Evolutionary conservation across 2,797 vertebrate genomes (phyloP).

Genomic region (Gambelia wislizenii): DNA sequence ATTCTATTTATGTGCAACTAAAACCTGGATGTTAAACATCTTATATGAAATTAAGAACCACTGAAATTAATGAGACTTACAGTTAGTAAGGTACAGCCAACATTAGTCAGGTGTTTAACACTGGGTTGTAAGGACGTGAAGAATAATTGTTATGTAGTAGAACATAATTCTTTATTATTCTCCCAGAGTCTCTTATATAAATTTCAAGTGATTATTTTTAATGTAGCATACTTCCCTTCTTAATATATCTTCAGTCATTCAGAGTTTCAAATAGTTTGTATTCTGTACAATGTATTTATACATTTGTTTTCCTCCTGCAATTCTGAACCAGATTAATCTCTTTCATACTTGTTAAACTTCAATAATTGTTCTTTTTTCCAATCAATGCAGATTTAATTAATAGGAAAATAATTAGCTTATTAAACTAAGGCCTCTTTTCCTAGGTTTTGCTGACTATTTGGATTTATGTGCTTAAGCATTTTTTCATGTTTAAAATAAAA

Average conservation of each 20-base stretch:
- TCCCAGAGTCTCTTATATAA: constrained; percentile 16
- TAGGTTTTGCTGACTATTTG: constrained; percentile 59
- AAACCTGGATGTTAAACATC: not conserved
- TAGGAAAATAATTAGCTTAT: constrained; percentile 75
- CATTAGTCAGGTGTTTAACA: not conserved
- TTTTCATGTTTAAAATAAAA: constrained; percentile 41
- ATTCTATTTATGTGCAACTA: not conserved
- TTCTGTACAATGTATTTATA: constrained; percentile 64
- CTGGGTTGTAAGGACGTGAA: not conserved
- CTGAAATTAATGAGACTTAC: not conserved
- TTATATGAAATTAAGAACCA: not conserved
- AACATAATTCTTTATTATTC: constrained; percentile 5
- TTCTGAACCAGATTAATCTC: constrained; percentile 78
- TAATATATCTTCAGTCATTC: constrained; percentile 63
- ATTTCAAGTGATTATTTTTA: constrained; percentile 23
- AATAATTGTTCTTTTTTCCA: constrained; percentile 75
- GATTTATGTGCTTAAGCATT: constrained; percentile 46
- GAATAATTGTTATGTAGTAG: not conserved
- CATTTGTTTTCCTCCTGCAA: constrained; percentile 71
- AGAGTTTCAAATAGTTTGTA: constrained; percentile 53
- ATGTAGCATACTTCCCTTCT: constrained; percentile 44
- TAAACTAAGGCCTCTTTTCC: constrained; percentile 74
- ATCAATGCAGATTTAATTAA: constrained; percentile 80
- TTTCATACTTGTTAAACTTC: constrained; percentile 76
- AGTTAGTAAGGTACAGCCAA: not conserved